phyloP scores from a whole-genome alignment of 2,888 invertebrate genomes.

The Halictus quadricinctus region DNA sequence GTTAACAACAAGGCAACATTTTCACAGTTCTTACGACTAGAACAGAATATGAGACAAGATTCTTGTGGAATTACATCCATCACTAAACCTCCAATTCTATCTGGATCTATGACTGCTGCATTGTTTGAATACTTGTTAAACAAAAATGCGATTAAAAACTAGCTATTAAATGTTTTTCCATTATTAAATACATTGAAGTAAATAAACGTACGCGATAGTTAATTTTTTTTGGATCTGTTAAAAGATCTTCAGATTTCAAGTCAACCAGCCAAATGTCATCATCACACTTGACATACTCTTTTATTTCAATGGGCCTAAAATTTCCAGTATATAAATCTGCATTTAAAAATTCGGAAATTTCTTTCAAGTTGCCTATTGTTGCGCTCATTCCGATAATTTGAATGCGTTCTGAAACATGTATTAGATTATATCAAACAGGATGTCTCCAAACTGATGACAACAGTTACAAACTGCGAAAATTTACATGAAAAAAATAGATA shows the following conservation, averaged over 20 bases:
- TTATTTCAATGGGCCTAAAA: constrained; percentile 94
- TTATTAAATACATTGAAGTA: constrained; percentile 20
- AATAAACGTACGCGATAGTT: constrained; percentile 82
- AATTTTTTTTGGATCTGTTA: constrained; percentile 83
- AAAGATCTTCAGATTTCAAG: constrained; percentile 83
- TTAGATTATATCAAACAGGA: constrained; percentile 21
- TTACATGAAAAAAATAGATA: background rate
- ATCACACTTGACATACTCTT: constrained; percentile 92
- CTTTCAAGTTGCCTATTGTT: constrained; percentile 95
- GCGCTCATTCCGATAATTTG: constrained; percentile 99
- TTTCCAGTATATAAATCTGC: constrained; percentile 92
- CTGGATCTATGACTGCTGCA: constrained; percentile 88
- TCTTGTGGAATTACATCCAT: constrained; percentile 90
- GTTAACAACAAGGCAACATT: constrained; percentile 92
- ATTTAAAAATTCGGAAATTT: constrained; percentile 91
- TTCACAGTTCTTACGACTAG: constrained; percentile 96
- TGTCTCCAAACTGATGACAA: background rate
- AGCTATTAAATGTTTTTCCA: constrained; percentile 53
- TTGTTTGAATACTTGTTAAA: constrained; percentile 85
- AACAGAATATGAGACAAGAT: constrained; percentile 95
- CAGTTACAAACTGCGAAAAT: background rate
- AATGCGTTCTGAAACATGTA: constrained; percentile 84
- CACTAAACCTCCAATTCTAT: constrained; percentile 90
- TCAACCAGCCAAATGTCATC: constrained; percentile 85
- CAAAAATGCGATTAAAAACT: constrained; percentile 33